Evolutionary conservation across 2,797 vertebrate species (phyloP), one percentile per base, ranked within the genome.

Genomic region (Uromys caudimaculatus): DNA sequence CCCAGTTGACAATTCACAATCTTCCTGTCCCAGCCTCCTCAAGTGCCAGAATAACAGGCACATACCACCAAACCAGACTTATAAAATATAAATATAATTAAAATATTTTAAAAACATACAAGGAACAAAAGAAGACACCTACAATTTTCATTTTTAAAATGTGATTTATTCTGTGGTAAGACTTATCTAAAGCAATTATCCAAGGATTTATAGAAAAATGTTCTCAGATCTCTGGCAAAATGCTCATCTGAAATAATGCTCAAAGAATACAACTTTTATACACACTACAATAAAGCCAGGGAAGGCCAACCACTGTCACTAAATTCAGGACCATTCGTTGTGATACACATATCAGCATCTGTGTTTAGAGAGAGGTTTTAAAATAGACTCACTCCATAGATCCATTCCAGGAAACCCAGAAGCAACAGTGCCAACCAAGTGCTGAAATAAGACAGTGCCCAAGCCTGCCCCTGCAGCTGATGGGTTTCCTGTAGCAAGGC

Each of bases 401-500:
- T 88, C 81, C 52, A 93, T 86, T 94, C 58, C 85, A 84, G 94
- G 96, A 94, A 97, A 79, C 17, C 52, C 73, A 92, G 90, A 62
- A 77, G 52, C 23, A 35, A 50, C 79, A 69, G 11, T 44, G 38
- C 90, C 88, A 95, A 85, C 73, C 41, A 38, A 89, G 44, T 27
- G 1, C 23, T 76, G 90, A 87, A 83, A 91, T 86, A 95, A 85
- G 64, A 58, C 23, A 1, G n/a, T 1, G 12, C 58, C 27, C 69
- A 52, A 16, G 69, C 85, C 89, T 56, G 50, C 41, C 67, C 92
- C 52, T 12, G 16, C 62, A 91, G 83, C 76, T 5, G 2, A 83
- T 56, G 76, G 91, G 93, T 95, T 97, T 98, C 91, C 95, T 95
- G 89, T 90, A 32, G 77, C 90, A 64, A 89, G 60, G 17, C 24